Conservation (phyloP, 2,888 invertebrate genomes). For the Clanis bilineata region DNA sequence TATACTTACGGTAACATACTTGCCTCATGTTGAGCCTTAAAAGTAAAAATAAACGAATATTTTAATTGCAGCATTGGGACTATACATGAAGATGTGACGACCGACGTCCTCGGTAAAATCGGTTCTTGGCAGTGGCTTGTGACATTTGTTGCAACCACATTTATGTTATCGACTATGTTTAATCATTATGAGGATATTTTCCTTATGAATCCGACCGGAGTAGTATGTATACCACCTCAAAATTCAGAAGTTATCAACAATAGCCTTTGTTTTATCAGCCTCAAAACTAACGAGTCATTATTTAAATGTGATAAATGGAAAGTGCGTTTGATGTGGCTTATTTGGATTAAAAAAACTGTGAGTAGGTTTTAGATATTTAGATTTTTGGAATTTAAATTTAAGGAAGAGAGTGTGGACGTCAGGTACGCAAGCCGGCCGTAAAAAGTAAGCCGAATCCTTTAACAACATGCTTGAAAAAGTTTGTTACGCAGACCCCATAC, state of each 20-base stretch:
- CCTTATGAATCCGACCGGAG: constrained; percentile 49
- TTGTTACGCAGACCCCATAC: no score
- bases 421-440: no score
- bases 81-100: constrained; percentile 70
- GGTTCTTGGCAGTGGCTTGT: constrained; percentile 73
- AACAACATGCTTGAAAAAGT: no score
- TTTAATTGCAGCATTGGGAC: constrained; percentile 63
- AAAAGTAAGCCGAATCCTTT: no score
- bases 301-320: constrained; percentile 58
- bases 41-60: neutral
- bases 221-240: constrained; percentile 46
- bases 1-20: no score
- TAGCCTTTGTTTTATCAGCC: constrained; percentile 49
- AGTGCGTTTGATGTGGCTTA: constrained; percentile 57
- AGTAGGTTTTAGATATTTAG: constrained; percentile 21
- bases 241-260: constrained; percentile 43
- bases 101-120: constrained; percentile 65
- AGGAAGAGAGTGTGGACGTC: no score
- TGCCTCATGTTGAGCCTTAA: no score
- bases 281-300: constrained; percentile 43
- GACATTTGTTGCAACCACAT: constrained; percentile 52
- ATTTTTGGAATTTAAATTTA: no score
- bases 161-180: constrained; percentile 55
- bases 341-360: constrained; percentile 67
- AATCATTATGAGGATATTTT: constrained; percentile 65